Evolutionary conservation across 2,888 invertebrate genomes (phyloP), one percentile per base, ranked within the genome.

Genomic region (Ptilodon capucinus): DNA sequence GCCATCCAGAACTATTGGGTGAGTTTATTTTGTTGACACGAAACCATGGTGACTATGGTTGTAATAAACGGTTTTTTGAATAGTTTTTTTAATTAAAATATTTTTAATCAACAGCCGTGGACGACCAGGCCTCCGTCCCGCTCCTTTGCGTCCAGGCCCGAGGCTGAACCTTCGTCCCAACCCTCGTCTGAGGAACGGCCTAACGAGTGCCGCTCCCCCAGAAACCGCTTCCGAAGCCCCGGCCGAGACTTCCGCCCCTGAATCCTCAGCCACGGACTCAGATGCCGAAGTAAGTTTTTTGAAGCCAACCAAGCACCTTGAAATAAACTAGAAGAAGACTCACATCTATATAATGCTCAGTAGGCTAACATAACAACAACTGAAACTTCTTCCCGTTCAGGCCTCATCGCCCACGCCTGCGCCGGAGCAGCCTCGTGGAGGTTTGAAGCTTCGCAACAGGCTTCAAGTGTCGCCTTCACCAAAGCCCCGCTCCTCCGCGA

Each of bases 71-170:
- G n/a, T n/a, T n/a, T n/a, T n/a, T n/a, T n/a, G n/a, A n/a, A n/a
- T n/a, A n/a, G n/a, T n/a, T n/a, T n/a, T n/a, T n/a, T n/a, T n/a
- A n/a, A 3, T n/a, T 2, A 28, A n/a, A 7, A 11, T n/a, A 8
- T 28, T 36, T 6, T 39, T 21, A 21, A 2, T 25, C 40, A 25
- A 25, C 14, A 85, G 88, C 19, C 89, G 89, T 44, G 86, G 87
- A 49, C 74, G 88, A 35, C 91, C 89, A 0, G 86, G 86, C 5
- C 60, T 87, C 1, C 76, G 94, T 32, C 86, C 86, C 1, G 76
- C 78, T 43, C 92, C 94, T 0, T 84, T 94, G 42, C 88, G 95
- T 46, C 95, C 95, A 0, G 94, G 94, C 1, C 92, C 94, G 2
- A 92, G 94, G 66, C 84, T 95, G 40, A 94, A 94, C 72, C 78